Base-by-base conservation (phyloP, 2,113 vertebrate genomes). In the Ceyx margarethae region DNA sequence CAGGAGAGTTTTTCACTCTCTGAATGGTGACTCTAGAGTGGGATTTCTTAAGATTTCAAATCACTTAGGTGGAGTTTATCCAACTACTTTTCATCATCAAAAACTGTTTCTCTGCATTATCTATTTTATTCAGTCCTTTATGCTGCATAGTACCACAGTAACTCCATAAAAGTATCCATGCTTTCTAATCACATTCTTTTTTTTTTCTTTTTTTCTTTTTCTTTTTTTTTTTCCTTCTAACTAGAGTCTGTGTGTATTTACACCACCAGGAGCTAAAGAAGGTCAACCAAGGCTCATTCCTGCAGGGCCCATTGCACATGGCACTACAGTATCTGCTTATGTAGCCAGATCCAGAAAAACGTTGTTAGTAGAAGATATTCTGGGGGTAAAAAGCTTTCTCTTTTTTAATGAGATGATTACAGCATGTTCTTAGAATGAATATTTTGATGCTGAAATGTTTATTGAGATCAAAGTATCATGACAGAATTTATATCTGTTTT, bases 341-440 rank as follows among this genome's bases (percentile, higher is more conserved):
- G 99, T 99, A 97, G 99, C 99, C 97, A 99, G 99, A 98, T 98
- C 98, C 91, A 98, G 98, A 94, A 99, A 98, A 96, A 99, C 99
- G 10, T 88, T 99, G 93, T 98, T 99, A 48, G 98, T 99, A 87
- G 99, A 99, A 91, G 99, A 99, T 98, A 98, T 99, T 95, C 96
- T 98, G 74, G 99, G 98, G 98, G 99, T 99, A 97, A 98, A 86
- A 90, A 35, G 5, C 48, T 87, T 90, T 88, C 15, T 66, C 21
- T 74, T 84, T 53, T 64, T 66, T 40, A 48, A 86, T 75, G 29
- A 79, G 15, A 67, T 48, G 22, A 51, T 66, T 81, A 8, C 9
- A n/a, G 26, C 10, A 19, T 77, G 19, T 62, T 81, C 18, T 43
- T 89, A 28, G 57, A 85, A 71, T 68, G 5, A 68, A 40, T 43